phyloP scores from a whole-genome alignment of 2,113 vertebrate species.

The Megaleporinus macrocephalus region DNA sequence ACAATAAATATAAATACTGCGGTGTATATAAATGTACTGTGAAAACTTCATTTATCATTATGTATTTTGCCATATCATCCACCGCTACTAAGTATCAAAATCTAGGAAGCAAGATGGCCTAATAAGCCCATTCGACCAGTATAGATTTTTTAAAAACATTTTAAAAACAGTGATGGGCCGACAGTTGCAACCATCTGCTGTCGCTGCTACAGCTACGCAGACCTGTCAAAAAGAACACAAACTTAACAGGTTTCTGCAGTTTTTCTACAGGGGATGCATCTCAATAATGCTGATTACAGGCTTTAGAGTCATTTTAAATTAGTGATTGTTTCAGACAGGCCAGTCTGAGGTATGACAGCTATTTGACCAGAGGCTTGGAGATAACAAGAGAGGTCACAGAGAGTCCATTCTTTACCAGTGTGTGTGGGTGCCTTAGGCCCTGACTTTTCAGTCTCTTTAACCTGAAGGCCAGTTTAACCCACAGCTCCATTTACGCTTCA shows the following conservation, averaged over 20 bases:
- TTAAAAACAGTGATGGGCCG: no score
- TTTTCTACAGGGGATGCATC: not conserved
- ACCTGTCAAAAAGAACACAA: not conserved
- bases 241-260: not conserved
- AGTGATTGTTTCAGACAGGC: slow-evolving; percentile 1
- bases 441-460: slow-evolving; percentile 15
- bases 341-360: not conserved
- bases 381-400: slow-evolving; percentile 22
- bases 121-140: no score
- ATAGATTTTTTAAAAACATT: no score
- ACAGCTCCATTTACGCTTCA: slow-evolving; percentile 1
- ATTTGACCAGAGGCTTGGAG: slow-evolving; percentile 9
- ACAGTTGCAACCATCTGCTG: no score
- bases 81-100: no score
- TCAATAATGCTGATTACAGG: slow-evolving; percentile 15
- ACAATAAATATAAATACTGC: no score
- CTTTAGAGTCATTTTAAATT: slow-evolving; percentile 3
- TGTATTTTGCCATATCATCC: no score
- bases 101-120: no score
- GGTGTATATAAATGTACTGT: no score
- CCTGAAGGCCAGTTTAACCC: slow-evolving; percentile 23
- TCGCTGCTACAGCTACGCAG: no score
- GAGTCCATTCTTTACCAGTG: slow-evolving; percentile 10
- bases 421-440: slow-evolving; percentile 11
- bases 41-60: no score